Conservation (phyloP, 2,113 vertebrate genomes). For the Sclerurus mexicanus region DNA sequence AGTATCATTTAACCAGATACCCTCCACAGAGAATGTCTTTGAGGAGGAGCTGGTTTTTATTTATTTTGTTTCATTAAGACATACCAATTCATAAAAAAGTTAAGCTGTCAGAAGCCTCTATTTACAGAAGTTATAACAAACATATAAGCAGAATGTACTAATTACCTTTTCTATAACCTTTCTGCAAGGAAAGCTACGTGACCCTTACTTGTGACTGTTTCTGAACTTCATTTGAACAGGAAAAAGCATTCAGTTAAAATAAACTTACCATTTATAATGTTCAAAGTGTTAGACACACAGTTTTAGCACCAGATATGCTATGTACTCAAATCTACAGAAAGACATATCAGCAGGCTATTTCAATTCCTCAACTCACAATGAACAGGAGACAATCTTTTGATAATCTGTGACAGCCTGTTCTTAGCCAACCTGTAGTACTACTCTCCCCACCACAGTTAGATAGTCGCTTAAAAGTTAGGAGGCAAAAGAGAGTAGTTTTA, state of each 20-base stretch:
- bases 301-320: background rate
- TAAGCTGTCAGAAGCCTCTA: background rate
- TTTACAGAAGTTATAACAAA: background rate
- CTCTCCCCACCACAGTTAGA: background rate
- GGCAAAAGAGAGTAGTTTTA: background rate
- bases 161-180: background rate
- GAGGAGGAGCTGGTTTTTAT: background rate
- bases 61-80: background rate
- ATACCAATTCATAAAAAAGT: background rate
- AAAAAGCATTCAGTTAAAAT: background rate
- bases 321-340: background rate
- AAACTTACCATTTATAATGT: background rate
- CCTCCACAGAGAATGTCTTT: background rate
- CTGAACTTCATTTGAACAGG: background rate
- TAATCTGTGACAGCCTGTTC: background rate
- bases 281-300: background rate
- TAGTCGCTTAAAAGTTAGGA: background rate
- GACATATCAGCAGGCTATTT: background rate
- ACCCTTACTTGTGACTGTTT: background rate
- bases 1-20: background rate
- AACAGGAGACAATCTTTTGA: background rate
- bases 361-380: background rate
- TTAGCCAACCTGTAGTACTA: background rate
- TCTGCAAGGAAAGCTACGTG: background rate
- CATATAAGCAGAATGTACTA: background rate